Percentiles rank a stretch among this genome's conserved stretches.
Conservation (phyloP, 1,140 invertebrate genomes). For the Paracyclopina nana region DNA sequence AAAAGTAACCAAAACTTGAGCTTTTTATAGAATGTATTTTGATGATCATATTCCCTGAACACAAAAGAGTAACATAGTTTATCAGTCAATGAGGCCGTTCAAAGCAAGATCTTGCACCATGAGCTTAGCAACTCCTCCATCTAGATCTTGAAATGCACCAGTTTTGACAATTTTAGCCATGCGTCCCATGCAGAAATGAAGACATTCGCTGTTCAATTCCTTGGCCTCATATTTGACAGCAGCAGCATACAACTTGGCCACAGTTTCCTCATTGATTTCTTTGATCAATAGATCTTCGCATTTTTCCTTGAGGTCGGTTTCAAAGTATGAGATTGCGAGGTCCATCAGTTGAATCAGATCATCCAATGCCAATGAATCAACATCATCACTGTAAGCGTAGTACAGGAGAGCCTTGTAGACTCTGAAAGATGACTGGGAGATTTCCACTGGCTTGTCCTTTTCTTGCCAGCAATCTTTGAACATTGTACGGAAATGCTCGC, state of each 20-base stretch:
- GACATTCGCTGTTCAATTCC: conserved; percentile 40
- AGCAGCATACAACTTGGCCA: conserved; percentile 40
- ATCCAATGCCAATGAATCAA: conserved; percentile 39
- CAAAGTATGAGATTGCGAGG: conserved; percentile 44
- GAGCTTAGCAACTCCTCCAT: conserved; percentile 35
- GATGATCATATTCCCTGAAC: no score
- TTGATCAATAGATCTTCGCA: conserved; percentile 40
- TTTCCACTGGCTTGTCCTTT: conserved; percentile 36
- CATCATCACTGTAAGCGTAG: conserved; percentile 44
- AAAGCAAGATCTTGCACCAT: no score
- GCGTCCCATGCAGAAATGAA: conserved; percentile 40
- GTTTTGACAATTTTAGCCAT: conserved; percentile 45
- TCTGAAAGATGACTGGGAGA: conserved; percentile 38
- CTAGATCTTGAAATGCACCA: conserved; percentile 36
- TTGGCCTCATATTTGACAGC: conserved; percentile 41
- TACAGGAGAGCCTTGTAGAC: conserved; percentile 43
- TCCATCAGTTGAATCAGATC: conserved; percentile 42
- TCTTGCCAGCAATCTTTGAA: conserved; percentile 43
- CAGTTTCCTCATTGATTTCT: conserved; percentile 40
- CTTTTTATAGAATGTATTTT: no score
- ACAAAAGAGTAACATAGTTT: no score
- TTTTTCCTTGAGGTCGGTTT: conserved; percentile 37
- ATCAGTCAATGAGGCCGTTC: no score
- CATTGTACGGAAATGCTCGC: conserved; percentile 44
- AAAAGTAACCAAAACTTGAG: no score